Percentiles rank a stretch among this genome's conserved stretches.
Conservation (phyloP, 2,113 vertebrate genomes). For the Chlorodrepanis virens region DNA sequence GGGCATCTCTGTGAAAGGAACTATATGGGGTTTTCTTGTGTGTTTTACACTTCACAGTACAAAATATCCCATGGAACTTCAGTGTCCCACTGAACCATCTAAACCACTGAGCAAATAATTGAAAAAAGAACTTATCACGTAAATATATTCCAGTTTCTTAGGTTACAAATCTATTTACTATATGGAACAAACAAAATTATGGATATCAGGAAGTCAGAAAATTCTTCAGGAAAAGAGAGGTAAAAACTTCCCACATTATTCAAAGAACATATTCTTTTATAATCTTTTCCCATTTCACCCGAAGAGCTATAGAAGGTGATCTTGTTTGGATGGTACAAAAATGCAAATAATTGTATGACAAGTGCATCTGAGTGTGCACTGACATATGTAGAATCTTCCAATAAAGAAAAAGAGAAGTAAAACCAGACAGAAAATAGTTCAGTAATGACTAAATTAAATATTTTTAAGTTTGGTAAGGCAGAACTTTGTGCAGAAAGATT, state of each 20-base stretch:
- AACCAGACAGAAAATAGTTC: background rate
- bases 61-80: background rate
- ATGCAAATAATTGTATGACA: background rate
- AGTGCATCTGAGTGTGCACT: background rate
- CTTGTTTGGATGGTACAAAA: background rate
- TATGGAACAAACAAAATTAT: background rate
- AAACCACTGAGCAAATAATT: background rate
- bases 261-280: background rate
- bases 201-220: background rate
- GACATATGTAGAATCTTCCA: background rate
- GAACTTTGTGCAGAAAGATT: background rate
- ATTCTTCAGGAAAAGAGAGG: background rate
- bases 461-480: background rate
- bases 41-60: background rate
- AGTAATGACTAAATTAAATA: background rate
- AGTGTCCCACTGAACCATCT: background rate
- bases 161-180: background rate
- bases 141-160: background rate
- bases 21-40: background rate
- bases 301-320: background rate
- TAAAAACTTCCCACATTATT: background rate
- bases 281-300: background rate
- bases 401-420: background rate
- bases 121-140: background rate
- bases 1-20: background rate